These are phyloP conservation scores for Clivina fossor DNA, from an alignment of 2,888 invertebrate genomes.

Conservation along the genomic window DNA sequence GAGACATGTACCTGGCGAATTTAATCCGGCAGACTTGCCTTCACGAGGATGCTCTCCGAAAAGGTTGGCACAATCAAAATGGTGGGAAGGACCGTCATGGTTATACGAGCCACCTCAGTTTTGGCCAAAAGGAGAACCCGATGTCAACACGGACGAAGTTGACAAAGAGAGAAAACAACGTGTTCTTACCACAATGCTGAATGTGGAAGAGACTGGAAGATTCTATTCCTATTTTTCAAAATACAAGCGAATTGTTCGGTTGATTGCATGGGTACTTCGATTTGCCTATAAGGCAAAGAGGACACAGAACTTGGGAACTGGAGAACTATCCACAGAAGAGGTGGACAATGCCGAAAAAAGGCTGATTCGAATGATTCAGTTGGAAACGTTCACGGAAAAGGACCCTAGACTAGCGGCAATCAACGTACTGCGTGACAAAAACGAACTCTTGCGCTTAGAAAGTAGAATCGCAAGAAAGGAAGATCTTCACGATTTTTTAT, in stretches of 20 bases:
- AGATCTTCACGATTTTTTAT: slow-evolving; percentile 38
- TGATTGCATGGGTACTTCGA: slow-evolving; percentile 37
- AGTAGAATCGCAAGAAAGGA: slow-evolving; percentile 32
- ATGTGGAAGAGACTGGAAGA: slow-evolving; percentile 5
- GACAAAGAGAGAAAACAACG: slow-evolving; percentile 15
- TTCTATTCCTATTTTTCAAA: slow-evolving; percentile 33
- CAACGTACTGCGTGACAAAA: slow-evolving; percentile 32
- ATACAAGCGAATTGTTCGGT: slow-evolving; percentile 37
- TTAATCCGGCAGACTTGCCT: slow-evolving; percentile 44
- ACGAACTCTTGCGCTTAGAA: slow-evolving; percentile 39
- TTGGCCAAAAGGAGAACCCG: slow-evolving; percentile 38
- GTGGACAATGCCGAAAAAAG: background rate
- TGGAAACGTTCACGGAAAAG: slow-evolving; percentile 17
- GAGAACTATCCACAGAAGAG: background rate
- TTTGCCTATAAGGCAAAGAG: slow-evolving; percentile 1
- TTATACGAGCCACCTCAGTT: slow-evolving; percentile 33
- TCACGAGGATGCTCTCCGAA: slow-evolving; percentile 42
- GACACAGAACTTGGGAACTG: background rate
- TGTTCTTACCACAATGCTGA: slow-evolving; percentile 8
- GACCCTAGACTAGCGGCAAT: slow-evolving; percentile 27
- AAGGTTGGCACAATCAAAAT: slow-evolving; percentile 40
- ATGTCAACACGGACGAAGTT: slow-evolving; percentile 23
- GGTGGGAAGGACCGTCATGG: slow-evolving; percentile 46
- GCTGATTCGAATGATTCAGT: background rate
- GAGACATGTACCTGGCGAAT: too few species aligned